Conservation (phyloP, 2,888 invertebrate genomes). For the Ferrisia virgata region DNA sequence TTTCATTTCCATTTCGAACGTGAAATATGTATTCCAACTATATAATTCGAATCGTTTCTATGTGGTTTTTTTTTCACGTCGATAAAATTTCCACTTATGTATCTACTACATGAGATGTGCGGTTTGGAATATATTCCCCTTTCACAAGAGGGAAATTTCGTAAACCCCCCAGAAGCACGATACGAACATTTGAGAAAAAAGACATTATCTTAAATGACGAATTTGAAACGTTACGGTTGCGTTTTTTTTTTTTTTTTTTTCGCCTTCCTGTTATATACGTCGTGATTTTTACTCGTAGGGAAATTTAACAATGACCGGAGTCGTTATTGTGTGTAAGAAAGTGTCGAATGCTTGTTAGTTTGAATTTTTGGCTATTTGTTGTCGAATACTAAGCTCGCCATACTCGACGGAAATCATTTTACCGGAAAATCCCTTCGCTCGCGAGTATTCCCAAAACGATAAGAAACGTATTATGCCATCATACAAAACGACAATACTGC, state of each 20-base stretch:
- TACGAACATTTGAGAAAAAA: background rate
- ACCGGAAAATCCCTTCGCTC: background rate
- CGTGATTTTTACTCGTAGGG: constrained; percentile 3
- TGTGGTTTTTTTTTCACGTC: background rate
- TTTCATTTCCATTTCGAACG: no score
- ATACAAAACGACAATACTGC: background rate
- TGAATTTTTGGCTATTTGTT: constrained; percentile 18
- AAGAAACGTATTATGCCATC: background rate
- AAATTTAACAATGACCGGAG: constrained; percentile 28
- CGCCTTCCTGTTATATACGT: background rate
- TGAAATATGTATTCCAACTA: no score
- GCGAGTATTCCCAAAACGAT: constrained; percentile 25
- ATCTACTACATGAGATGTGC: no score
- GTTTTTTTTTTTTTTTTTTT: background rate
- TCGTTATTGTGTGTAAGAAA: background rate
- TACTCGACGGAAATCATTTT: background rate
- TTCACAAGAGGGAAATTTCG: background rate
- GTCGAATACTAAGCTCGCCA: background rate
- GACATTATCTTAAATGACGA: constrained; percentile 1
- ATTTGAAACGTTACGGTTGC: constrained; percentile 19
- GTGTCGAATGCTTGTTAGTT: constrained; percentile 26
- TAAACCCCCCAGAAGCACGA: background rate
- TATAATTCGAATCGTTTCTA: background rate
- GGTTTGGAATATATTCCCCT: background rate
- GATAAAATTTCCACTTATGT: background rate